Base-by-base conservation (phyloP, 2,113 vertebrate genomes). In the Suncus etruscus region DNA sequence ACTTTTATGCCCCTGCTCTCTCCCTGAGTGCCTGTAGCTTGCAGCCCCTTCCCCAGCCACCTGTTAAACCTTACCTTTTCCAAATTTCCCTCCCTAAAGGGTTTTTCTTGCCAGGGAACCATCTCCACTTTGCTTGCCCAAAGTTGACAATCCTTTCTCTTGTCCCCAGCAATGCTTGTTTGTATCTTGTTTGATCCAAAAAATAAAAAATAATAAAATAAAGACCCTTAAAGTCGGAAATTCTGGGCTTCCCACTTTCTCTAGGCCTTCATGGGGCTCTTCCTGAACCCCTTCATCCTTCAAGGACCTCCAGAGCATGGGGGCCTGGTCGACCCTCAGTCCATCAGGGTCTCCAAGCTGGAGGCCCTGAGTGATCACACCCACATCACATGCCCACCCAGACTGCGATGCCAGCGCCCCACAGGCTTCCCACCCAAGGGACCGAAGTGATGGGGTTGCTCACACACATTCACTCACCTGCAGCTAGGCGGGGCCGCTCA, bases 391-490 rank as follows among this genome's bases (percentile, higher is more conserved):
- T 15, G 7, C 32, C 11, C 68, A 31, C 29, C 74, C 50, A 2
- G 3, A 31, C 25, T 1, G 76, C 47, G n/a, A 89, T 45, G 32
- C 65, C 14, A 14, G 54, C 54, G 51, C 68, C 86, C 45, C 48
- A 10, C 68, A 24, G 3, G n/a, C 6, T 75, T 22, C 77, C 48
- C 31, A 11, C n/a, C 8, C 39, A 39, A 39, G 39, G 39, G 39
- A 39, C 39, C 39, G 5, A 39, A 39, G 39, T 39, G 39, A 39
- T 39, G 39, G 39, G 39, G 39, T 39, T 39, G 5, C 39, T 39
- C 39, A 39, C 39, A 39, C 39, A 39, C 39, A 48, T 66, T 51
- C 70, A 83, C 90, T 94, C 91, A 94, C 87, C 92, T 92, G 66
- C 54, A 12, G 32, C 24, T 18, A 80, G 92, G 90, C 75, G 92